phyloP scores from a whole-genome alignment of 2,113 vertebrate genomes.

The Spilogale gracilis region DNA sequence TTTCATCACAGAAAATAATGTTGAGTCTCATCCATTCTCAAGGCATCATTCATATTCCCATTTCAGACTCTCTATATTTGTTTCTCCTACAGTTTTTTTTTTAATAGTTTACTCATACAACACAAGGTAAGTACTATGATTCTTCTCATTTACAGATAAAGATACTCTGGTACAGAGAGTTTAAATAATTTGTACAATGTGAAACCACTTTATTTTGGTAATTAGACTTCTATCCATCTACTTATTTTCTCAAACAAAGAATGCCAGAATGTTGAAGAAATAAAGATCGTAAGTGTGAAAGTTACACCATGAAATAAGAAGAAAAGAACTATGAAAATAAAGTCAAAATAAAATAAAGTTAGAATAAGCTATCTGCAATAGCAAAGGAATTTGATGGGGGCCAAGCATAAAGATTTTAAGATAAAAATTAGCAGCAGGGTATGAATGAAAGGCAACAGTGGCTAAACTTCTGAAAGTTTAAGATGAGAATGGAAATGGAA shows the following conservation, averaged over 20 bases:
- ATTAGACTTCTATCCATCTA: background rate
- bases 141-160: background rate
- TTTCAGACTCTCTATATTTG: background rate
- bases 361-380: background rate
- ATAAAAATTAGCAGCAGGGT: background rate
- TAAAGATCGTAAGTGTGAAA: background rate
- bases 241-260: slow-evolving; percentile 13
- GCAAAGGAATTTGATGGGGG: background rate
- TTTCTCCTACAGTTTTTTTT: background rate
- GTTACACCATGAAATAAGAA: background rate
- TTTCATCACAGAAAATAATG: background rate
- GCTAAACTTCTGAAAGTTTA: background rate
- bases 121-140: background rate
- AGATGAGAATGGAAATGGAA: background rate
- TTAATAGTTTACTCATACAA: background rate
- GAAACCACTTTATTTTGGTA: slow-evolving; percentile 9
- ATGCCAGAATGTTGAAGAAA: background rate
- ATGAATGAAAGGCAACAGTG: background rate
- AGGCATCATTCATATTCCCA: background rate
- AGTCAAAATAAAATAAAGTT: background rate
- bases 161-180: background rate
- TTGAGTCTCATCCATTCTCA: background rate
- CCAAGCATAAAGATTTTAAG: slow-evolving; percentile 7
- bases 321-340: background rate
- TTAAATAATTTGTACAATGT: slow-evolving; percentile 11